Percentiles rank a stretch among this genome's conserved stretches.
These are phyloP conservation scores for Dasyurus viverrinus DNA, from an alignment of 2,113 vertebrate genomes.

Conservation along the genomic window DNA sequence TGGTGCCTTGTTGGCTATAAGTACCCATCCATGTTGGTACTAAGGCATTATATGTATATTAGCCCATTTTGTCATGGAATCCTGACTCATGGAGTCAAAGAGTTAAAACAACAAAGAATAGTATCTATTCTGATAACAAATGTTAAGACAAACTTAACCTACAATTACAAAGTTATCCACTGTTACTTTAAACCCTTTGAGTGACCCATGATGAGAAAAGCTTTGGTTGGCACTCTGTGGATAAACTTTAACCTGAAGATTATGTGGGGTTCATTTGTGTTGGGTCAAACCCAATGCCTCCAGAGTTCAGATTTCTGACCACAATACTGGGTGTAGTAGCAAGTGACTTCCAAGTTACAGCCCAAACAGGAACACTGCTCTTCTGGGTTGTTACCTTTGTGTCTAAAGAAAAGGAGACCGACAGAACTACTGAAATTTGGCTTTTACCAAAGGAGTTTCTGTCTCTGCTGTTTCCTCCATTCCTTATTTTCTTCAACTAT, in stretches of 20 bases:
- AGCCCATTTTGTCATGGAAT: constrained; percentile 35
- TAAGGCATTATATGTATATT: not conserved
- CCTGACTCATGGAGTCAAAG: constrained; percentile 8
- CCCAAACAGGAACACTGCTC: constrained; percentile 57
- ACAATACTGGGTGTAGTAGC: constrained; percentile 12
- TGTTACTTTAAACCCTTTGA: constrained; percentile 54
- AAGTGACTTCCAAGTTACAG: constrained; percentile 41
- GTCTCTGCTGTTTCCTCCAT: not conserved
- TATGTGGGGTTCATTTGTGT: not conserved
- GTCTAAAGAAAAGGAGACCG: constrained; percentile 52
- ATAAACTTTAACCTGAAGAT: constrained; percentile 44
- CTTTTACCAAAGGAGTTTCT: constrained; percentile 31
- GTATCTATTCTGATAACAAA: constrained; percentile 41
- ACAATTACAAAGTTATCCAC: constrained; percentile 17
- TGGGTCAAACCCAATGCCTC: not conserved
- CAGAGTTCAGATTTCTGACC: constrained; percentile 36
- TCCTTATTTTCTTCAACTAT: constrained; percentile 48
- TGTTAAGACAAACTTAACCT: constrained; percentile 54
- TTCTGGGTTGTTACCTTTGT: constrained; percentile 38
- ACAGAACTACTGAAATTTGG: constrained; percentile 49
- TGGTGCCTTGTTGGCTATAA: constrained; percentile 44
- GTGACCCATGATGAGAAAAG: constrained; percentile 54
- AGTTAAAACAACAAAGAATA: constrained; percentile 39
- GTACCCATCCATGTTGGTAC: constrained; percentile 24
- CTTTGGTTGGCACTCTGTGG: constrained; percentile 34